Conservation (phyloP, 2,888 invertebrate genomes). For the Mythimna impura region DNA sequence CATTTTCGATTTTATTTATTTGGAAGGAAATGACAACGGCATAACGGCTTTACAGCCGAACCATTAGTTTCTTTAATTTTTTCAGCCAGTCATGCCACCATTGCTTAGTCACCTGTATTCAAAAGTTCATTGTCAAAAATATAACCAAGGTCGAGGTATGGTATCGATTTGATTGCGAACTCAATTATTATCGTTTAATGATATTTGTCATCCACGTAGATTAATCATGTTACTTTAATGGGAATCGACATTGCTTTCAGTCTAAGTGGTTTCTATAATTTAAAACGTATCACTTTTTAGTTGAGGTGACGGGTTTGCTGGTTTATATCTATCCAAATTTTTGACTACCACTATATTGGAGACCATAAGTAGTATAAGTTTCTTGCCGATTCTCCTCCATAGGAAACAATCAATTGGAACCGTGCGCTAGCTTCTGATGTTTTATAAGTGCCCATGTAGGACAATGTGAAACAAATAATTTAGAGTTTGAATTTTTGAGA, state of each 20-base stretch:
- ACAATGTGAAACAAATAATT: too few species aligned
- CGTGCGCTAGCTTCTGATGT: too few species aligned
- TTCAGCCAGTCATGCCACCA: slow-evolving; percentile 36
- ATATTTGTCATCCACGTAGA: slow-evolving; percentile 15
- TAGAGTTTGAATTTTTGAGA: too few species aligned
- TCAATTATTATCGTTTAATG: slow-evolving; percentile 15
- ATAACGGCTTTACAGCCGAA: slow-evolving; percentile 1
- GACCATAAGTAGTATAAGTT: background rate
- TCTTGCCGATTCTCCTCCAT: too few species aligned
- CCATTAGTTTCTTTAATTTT: slow-evolving; percentile 27
- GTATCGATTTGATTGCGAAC: slow-evolving; percentile 30
- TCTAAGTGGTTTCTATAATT: slow-evolving; percentile 3
- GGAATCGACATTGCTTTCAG: slow-evolving; percentile 6
- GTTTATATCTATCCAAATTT: background rate
- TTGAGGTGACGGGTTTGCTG: background rate
- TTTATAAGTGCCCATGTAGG: too few species aligned
- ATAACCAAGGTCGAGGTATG: slow-evolving; percentile 42
- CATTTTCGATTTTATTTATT: background rate
- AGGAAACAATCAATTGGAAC: too few species aligned
- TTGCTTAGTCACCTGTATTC: slow-evolving; percentile 20
- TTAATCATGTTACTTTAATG: slow-evolving; percentile 23
- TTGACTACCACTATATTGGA: background rate
- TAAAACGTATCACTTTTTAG: background rate
- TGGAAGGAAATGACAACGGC: background rate
- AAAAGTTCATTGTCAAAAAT: slow-evolving; percentile 47